Percentiles rank a stretch among this genome's conserved stretches.
Conservation (phyloP, 1,140 invertebrate genomes). For the Colletes latitarsis region DNA sequence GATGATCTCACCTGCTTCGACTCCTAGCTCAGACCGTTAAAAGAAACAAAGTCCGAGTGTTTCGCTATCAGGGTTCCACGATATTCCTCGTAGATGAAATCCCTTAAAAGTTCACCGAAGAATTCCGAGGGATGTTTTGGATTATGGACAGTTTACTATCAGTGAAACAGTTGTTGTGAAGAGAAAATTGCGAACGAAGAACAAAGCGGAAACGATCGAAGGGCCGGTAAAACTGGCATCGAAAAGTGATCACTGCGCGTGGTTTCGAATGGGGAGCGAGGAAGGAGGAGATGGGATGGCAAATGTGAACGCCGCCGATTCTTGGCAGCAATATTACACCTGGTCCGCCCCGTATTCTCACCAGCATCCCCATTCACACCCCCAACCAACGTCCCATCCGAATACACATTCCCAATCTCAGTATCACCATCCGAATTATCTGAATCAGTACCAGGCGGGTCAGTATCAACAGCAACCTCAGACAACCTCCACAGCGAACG, state of each 20-base stretch:
- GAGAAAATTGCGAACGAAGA: not conserved
- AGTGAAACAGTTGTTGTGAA: not conserved
- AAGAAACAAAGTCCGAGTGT: not conserved
- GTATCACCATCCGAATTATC: conserved; percentile 59
- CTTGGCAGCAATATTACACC: conserved; percentile 75
- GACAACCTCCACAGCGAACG: conserved; percentile 45
- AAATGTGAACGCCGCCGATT: conserved; percentile 63
- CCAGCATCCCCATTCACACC: conserved; percentile 51
- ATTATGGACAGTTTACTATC: conserved; percentile 6
- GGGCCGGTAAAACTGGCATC: not conserved
- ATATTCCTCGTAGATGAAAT: not conserved
- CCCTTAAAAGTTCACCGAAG: not conserved
- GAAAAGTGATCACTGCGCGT: not conserved
- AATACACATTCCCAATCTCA: conserved; percentile 32
- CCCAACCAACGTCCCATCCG: conserved; percentile 15
- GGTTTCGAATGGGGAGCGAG: conserved; percentile 68
- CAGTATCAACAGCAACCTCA: conserved; percentile 65
- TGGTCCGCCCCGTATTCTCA: conserved; percentile 69
- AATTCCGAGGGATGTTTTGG: not conserved
- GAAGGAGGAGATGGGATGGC: conserved; percentile 64
- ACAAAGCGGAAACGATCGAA: not conserved
- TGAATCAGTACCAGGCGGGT: conserved; percentile 56
- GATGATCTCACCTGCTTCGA: too few species aligned
- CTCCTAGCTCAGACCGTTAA: not conserved
- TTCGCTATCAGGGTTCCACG: not conserved